A percentile compares a stretch with the other conserved stretches of the same genome.
phyloP scores from a whole-genome alignment of 2,797 vertebrate genomes.

The Glossophaga mutica region DNA sequence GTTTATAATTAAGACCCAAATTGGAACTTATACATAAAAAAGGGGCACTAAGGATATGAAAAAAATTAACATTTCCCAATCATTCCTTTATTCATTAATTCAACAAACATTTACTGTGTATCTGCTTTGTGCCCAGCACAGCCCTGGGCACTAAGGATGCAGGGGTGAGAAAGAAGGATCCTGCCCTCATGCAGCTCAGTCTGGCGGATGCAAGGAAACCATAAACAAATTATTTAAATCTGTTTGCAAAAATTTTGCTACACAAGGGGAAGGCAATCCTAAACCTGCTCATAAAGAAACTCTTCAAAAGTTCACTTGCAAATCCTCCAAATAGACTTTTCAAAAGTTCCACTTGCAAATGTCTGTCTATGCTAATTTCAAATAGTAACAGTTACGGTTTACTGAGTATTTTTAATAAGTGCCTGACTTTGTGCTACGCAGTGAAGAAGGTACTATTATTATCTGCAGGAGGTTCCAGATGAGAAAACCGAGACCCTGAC shows the following conservation, averaged over 20 bases:
- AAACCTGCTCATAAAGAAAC: background rate
- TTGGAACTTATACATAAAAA: background rate
- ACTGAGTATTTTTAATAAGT: background rate
- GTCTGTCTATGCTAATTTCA: background rate
- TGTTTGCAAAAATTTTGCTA: background rate
- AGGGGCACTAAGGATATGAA: background rate
- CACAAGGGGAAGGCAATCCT: background rate
- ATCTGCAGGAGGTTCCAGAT: background rate
- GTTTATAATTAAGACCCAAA: constrained; percentile 33
- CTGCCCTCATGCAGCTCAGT: background rate
- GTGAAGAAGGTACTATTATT: background rate
- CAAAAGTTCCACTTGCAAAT: background rate
- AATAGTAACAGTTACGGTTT: background rate
- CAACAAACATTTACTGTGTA: background rate
- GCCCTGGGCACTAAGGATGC: background rate
- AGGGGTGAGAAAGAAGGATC: background rate
- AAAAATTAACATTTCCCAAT: background rate
- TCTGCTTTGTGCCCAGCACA: background rate
- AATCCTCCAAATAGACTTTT: background rate
- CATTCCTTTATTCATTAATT: background rate
- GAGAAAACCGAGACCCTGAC: background rate
- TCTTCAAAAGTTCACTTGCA: background rate
- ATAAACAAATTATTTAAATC: background rate
- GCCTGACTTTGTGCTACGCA: background rate
- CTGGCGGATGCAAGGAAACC: background rate